Evolutionary conservation across 2,797 vertebrate genomes (phyloP).

Genomic region (Channallabes apus): DNA sequence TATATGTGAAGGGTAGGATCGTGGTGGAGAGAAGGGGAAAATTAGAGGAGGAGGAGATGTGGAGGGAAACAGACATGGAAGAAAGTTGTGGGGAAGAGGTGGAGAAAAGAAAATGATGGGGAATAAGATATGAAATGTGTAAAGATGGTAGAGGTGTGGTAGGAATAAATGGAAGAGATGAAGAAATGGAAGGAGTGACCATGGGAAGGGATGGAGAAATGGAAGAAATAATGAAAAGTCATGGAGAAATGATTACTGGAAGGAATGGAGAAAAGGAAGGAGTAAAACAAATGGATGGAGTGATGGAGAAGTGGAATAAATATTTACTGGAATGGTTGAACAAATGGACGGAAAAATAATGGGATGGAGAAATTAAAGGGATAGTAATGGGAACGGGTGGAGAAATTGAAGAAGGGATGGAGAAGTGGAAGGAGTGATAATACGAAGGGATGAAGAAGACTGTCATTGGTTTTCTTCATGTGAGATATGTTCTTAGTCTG

Average conservation of each 20-base stretch:
- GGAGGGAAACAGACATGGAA: too few species aligned
- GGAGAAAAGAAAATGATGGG: background rate
- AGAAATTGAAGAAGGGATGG: too few species aligned
- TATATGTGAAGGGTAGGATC: background rate
- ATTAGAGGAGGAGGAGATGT: too few species aligned
- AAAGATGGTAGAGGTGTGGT: background rate
- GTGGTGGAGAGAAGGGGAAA: background rate
- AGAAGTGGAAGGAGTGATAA: background rate
- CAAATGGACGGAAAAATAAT: rapidly evolving
- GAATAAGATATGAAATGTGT: too few species aligned
- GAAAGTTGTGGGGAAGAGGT: background rate
- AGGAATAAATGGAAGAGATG: background rate
- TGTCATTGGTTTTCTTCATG: background rate
- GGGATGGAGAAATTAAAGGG: background rate
- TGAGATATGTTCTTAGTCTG: background rate
- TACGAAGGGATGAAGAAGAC: background rate
- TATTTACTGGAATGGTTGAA: too few species aligned
- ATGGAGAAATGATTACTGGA: too few species aligned
- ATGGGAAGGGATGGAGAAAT: too few species aligned
- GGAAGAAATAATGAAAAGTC: background rate
- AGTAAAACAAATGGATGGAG: background rate
- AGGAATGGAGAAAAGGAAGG: too few species aligned
- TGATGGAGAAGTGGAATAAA: too few species aligned
- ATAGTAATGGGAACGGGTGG: background rate
- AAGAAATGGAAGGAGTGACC: background rate